Conservation (phyloP, 2,113 vertebrate species). For the Furnarius figulus region DNA sequence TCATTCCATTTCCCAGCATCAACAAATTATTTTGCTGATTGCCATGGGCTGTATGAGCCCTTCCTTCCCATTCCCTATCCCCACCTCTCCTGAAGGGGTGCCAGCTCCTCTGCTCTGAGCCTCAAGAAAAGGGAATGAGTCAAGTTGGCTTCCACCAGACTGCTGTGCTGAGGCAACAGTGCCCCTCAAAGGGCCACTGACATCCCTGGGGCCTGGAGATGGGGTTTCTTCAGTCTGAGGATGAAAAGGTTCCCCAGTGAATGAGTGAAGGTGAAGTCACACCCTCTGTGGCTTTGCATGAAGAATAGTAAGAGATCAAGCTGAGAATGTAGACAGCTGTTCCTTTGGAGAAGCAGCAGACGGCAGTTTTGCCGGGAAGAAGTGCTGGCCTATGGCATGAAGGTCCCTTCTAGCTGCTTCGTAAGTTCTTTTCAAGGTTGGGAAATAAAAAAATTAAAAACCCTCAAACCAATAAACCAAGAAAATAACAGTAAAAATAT, state of each 20-base stretch:
- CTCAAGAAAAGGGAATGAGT: background rate
- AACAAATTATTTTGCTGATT: background rate
- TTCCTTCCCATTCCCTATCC: background rate
- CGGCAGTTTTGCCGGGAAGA: background rate
- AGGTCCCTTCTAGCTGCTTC: background rate
- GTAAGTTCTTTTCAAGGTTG: background rate
- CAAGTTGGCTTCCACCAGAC: background rate
- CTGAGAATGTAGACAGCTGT: background rate
- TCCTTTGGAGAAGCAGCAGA: background rate
- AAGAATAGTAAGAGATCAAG: background rate
- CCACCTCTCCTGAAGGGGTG: background rate
- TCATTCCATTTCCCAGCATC: background rate
- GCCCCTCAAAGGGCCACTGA: background rate
- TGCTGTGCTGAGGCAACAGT: background rate
- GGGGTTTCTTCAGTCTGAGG: background rate
- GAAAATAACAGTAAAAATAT: background rate
- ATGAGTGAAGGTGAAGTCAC: background rate
- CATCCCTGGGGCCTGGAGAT: background rate
- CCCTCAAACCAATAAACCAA: background rate
- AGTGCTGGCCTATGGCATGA: background rate
- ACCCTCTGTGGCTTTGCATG: rapidly evolving
- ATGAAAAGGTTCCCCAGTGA: background rate
- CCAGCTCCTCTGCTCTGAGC: background rate
- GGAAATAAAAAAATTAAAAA: background rate
- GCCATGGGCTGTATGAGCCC: background rate